Conservation (phyloP, 2,113 vertebrate genomes). For the Petroica traversi region DNA sequence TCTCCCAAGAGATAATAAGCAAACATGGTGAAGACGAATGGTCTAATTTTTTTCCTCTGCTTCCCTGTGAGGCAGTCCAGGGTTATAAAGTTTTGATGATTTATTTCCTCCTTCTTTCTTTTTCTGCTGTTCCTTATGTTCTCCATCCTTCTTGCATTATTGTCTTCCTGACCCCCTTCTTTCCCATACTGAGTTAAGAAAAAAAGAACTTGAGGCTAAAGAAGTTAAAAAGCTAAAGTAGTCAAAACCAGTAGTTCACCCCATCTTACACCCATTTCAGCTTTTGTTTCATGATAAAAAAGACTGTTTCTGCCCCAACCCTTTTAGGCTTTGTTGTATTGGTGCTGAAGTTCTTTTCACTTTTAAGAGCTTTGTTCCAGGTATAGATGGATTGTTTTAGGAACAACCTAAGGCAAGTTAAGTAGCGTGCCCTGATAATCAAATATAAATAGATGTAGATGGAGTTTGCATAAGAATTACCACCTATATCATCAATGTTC, state of each 20-base stretch:
- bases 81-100: constrained; percentile 43
- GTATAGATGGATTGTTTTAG: not conserved
- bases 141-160: not conserved
- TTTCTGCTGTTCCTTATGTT: not conserved
- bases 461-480: not conserved
- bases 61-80: not conserved
- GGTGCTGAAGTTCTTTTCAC: not conserved
- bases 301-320: not conserved
- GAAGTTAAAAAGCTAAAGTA: not conserved
- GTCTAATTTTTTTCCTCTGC: not conserved
- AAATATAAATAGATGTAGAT: not conserved
- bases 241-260: not conserved
- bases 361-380: not conserved
- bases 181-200: not conserved
- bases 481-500: fast-evolving
- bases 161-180: not conserved
- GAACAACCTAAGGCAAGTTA: not conserved
- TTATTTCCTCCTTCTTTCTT: constrained; percentile 13
- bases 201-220: not conserved
- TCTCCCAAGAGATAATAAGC: constrained; percentile 35
- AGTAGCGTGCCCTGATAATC: not conserved
- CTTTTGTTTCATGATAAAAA: not conserved
- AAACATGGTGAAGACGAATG: not conserved
- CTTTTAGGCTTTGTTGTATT: not conserved
- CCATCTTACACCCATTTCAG: not conserved